Evolutionary conservation across 35 echinoderm and acorn worm species (phyloP), one percentile per base, ranked within the genome.

Genomic region (Diadema setosum): DNA sequence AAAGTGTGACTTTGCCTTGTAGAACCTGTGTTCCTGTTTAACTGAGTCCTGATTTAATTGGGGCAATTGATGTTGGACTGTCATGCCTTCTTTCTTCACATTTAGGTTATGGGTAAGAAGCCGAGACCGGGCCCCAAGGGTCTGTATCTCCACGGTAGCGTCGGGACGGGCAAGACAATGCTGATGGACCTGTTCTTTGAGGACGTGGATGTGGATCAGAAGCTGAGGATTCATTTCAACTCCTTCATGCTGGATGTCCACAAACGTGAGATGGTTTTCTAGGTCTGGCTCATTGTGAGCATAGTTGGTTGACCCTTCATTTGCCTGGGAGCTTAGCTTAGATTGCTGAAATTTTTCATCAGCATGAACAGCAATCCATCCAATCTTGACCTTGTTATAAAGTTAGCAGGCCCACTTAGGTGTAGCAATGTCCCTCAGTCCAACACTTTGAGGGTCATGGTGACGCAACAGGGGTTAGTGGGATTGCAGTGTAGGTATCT

Each of bases 201-300:
- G 87, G 69, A 94, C 80, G 48, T 84, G 21, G 85, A 94, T 5
- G 89, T 82, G 23, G 61, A 27, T 6, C 87, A 86, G 27, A 99
- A 99, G 87, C 43, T 81, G 65, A 89, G 96, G 34, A 90, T 88
- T 16, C 96, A 99, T 78, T 99, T 99, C 90, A 91, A 99, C 60
- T 94, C 96, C 24, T 99, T 99, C 70, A 99, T 99, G 96, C 84
- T 99, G 27, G 90, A 95, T 84, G 93, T 99, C 15, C 96, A 99
- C 83, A 44, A 91, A 50, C 94, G 96, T 99, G 92, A 90, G 96
- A 92, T 46, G 26, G 7, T 69, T 27, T 12, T n/a, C n/a, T n/a
- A n/a, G n/a, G n/a, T n/a, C n/a, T n/a, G n/a, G n/a, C n/a, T n/a
- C n/a, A n/a, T n/a, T n/a, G n/a, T n/a, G n/a, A n/a, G n/a, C n/a